Base-by-base conservation (phyloP, 2,113 vertebrate species). In the Microtus montanus region DNA sequence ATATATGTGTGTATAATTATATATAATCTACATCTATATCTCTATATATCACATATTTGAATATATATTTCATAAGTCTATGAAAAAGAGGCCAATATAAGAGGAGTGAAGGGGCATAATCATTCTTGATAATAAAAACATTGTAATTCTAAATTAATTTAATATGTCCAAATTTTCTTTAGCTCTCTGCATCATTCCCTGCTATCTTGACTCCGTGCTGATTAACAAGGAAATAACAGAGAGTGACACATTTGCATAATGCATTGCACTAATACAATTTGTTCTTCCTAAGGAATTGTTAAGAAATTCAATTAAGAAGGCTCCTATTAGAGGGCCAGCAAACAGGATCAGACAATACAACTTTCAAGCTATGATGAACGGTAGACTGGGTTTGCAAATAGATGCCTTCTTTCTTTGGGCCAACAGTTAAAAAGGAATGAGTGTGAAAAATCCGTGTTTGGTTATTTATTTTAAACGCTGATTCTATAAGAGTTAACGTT, bases 71-170 rank as follows among this genome's bases (percentile, higher is more conserved):
- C 33, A n/a, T 71, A 71, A n/a, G 6, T 70, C 7, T 70, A n/a
- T 71, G 13, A 35, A 24, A 82, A 80, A 61, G 20, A 82, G n/a
- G n/a, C 1, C 3, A 28, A 30, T 26, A 30, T 41, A 30, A 30
- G n/a, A 41, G 1, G 24, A 44, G n/a, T 28, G 13, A 84, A 84
- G n/a, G 4, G n/a, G 38, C 38, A 38, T 83, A n/a, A 19, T 84
- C 26, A 64, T 44, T 63, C 80, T 84, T 64, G n/a, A 82, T 84
- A 89, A 89, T 84, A n/a, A 70, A 86, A 86, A 52, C 63, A 87
- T 8, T 54, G 24, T 64, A 19, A 83, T 84, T 89, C 14, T 28
- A 74, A 52, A 75, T 52, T 52, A 11, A 4, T 74, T 52, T 19
- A 52, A 26, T 19, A 26, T 20, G 35, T 83, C 3, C 7, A 64